Evolutionary conservation across 2,888 invertebrate genomes (phyloP), one percentile per base, ranked within the genome.

Genomic region (Lumbricus terrestris): DNA sequence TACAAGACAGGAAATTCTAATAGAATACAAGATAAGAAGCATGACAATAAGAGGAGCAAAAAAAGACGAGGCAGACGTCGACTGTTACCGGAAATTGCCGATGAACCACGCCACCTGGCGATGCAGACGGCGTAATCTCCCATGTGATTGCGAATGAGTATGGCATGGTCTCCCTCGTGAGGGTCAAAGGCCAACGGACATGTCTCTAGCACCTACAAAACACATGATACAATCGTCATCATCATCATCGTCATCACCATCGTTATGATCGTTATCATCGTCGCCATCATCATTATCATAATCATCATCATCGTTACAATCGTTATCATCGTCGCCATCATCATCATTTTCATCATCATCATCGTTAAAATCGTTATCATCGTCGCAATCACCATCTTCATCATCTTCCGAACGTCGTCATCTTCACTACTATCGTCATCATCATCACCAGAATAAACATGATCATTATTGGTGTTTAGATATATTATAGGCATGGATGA

Each of bases 91-190:
- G 69, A 69, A 69, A 69, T 13, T 3, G 69, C 69, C n/a, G 69
- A 69, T n/a, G 85, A 85, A 8, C 85, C 85, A 6, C 38, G 47
- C 91, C 89, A 91, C 69, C 89, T 88, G 33, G 91, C 92, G 6
- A 89, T 35, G 42, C 89, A 83, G 34, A 92, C 82, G 35, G 69
- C 90, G 91, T 91, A 92, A 85, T 92, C 92, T 18, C 91, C 92
- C 23, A 35, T 15, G 37, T 89, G 88, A 40, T 91, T 92, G 37
- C 90, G 88, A 5, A 92, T 88, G 42, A 92, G 40, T 91, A 92
- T 92, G n/a, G 91, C 92, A 35, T 90, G 88, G 88, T 92, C 92
- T 4, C 90, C 92, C 4, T 40, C n/a, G 23, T 91, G 82, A 4
- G 91, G 88, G 85, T 92, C 91, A 40, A 92, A 88, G 13, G 89